Evolutionary conservation across 2,797 vertebrate genomes (phyloP), one percentile per base, ranked within the genome.

Genomic region (Pangasius djambal): DNA sequence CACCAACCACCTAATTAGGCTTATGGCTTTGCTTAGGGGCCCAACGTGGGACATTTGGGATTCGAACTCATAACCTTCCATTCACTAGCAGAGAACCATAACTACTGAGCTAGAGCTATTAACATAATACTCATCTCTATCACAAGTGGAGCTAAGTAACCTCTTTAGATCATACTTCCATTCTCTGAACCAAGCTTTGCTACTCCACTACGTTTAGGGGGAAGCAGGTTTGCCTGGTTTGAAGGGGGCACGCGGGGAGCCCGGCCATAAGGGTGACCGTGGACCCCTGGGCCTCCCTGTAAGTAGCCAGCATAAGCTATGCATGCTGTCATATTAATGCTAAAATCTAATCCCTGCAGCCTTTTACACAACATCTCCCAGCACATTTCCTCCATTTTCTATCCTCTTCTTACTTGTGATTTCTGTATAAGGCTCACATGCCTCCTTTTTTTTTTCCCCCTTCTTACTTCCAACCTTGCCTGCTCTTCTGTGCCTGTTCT

Each of bases 211-310:
- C 94, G 8, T 97, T 95, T 96, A 98, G 99, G 99, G 99, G 92
- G 99, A 99, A 95, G 94, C 97, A 95, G 99, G 99, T 94, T 96
- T 98, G 96, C 98, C 97, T 95, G 98, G 98, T 94, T 93, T 97
- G 93, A 99, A 99, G 96, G 99, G 99, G 91, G 96, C 96, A 93
- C 97, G 98, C 91, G 99, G 99, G 93, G 98, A 99, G 95, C 92
- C 96, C 86, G 98, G 99, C 94, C 97, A 99, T 96, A 99, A 99
- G 96, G 98, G 99, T 94, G 99, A 99, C 95, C 97, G 99, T 94
- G 98, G 99, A 95, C 98, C 98, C 89, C 95, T 99, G 94, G 99
- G 99, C 95, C 99, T 99, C 94, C 98, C 99, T 92, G 99, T 99
- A 97, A 99, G 98, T 99, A 97, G 95, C 94, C 94, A 37, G 7